Evolutionary conservation across 2,888 invertebrate genomes (phyloP).

Genomic region (Agonopterix heracliana): DNA sequence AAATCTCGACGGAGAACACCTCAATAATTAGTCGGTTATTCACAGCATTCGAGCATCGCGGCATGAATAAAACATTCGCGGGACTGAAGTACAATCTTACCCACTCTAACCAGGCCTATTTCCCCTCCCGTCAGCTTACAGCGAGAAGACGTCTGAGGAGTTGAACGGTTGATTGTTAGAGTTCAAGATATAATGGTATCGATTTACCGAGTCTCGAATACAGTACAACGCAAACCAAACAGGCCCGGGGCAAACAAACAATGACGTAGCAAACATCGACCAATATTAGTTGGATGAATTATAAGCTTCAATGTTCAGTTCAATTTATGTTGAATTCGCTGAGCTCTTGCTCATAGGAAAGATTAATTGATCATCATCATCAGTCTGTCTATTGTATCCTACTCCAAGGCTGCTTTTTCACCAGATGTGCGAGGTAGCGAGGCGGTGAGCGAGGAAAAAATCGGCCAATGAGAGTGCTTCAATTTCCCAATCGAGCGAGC

Average conservation of each 20-base stretch:
- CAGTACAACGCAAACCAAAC: conserved; percentile 37
- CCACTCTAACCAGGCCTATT: conserved; percentile 26
- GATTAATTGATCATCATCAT: no score
- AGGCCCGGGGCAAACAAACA: conserved; percentile 40
- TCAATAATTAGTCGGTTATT: conserved; percentile 68
- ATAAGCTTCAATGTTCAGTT: conserved; percentile 10
- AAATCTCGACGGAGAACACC: conserved; percentile 54
- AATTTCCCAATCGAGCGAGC: no score
- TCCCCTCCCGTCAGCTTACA: conserved; percentile 11
- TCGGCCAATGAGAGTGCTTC: no score
- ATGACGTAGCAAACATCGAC: conserved; percentile 48
- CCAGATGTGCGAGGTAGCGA: no score
- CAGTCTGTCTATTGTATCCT: no score
- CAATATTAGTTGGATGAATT: conserved; percentile 47
- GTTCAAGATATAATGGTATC: conserved; percentile 30
- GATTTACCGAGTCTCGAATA: conserved; percentile 36
- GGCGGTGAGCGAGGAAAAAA: no score
- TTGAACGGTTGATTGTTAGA: conserved; percentile 1
- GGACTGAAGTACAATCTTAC: conserved; percentile 50
- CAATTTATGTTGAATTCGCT: no score
- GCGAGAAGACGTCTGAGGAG: background rate
- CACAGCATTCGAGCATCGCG: conserved; percentile 53
- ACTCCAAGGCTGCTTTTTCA: no score
- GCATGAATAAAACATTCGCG: conserved; percentile 70
- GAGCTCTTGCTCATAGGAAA: no score